Conservation (phyloP, 1,140 invertebrate species). For the Leptinotarsa defecta region DNA sequence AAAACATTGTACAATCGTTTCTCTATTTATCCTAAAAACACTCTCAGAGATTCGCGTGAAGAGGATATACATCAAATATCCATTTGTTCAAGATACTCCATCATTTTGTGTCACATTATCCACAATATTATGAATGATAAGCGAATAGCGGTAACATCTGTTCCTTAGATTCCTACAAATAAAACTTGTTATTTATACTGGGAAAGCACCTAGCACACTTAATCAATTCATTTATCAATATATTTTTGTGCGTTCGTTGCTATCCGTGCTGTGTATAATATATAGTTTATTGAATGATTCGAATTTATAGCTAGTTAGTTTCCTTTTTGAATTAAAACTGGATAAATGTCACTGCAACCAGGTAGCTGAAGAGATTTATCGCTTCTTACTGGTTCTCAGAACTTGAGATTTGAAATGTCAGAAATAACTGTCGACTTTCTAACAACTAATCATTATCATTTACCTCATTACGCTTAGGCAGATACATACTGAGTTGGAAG, state of each 20-base stretch:
- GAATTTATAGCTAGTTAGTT: neutral
- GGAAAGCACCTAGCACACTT: slow-evolving; percentile 24
- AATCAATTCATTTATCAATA: slow-evolving; percentile 31
- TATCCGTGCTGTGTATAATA: neutral
- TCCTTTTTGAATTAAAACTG: neutral
- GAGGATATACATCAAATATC: slow-evolving; percentile 39
- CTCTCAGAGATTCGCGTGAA: slow-evolving; percentile 29
- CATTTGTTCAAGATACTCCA: slow-evolving; percentile 37
- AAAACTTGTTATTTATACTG: slow-evolving; percentile 28
- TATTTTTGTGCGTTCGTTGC: neutral
- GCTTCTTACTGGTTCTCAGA: neutral
- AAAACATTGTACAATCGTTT: slow-evolving; percentile 13
- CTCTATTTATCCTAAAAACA: slow-evolving; percentile 30
- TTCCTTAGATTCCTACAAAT: slow-evolving; percentile 38
- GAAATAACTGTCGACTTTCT: neutral
- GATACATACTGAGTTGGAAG: too few species aligned
- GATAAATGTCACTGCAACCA: neutral
- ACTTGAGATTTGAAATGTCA: neutral
- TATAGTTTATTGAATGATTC: neutral
- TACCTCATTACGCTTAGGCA: neutral
- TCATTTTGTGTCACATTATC: slow-evolving; percentile 41
- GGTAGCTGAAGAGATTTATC: neutral
- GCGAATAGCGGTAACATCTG: slow-evolving; percentile 37
- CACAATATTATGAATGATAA: slow-evolving; percentile 40
- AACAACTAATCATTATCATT: neutral